phyloP scores from a whole-genome alignment of 2,888 invertebrate species.

The Hololepta plana region DNA sequence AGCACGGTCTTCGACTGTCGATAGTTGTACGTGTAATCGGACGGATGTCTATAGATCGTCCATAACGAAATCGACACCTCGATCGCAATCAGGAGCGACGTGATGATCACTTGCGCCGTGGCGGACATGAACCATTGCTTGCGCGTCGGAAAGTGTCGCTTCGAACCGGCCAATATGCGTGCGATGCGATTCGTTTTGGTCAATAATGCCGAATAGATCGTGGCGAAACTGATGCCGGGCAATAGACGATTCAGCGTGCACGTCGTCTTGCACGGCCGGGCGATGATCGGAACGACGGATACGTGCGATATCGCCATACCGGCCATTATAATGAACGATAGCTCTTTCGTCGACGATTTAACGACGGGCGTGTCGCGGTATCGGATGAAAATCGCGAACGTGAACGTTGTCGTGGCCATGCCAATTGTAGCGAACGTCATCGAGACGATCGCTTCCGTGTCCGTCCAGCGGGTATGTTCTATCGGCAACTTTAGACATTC shows the following conservation, averaged over 20 bases:
- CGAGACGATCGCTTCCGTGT: constrained; percentile 41
- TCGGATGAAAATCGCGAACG: constrained; percentile 41
- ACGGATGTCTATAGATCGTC: constrained; percentile 40
- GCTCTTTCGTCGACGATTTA: constrained; percentile 44
- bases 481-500: constrained; percentile 39
- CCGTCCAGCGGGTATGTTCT: constrained; percentile 42
- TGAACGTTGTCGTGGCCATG: constrained; percentile 40
- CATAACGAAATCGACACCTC: constrained; percentile 44
- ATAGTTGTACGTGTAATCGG: constrained; percentile 35
- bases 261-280: constrained; percentile 34
- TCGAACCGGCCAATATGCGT: constrained; percentile 51
- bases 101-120: constrained; percentile 40
- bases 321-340: constrained; percentile 50
- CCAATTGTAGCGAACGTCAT: constrained; percentile 40
- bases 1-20: constrained; percentile 35
- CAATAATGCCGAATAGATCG: constrained; percentile 55
- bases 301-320: constrained; percentile 38
- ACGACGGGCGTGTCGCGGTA: constrained; percentile 63
- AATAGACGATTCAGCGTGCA: constrained; percentile 36
- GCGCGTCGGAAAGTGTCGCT: constrained; percentile 49
- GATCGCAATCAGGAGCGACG: constrained; percentile 42
- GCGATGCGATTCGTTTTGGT: constrained; percentile 67
- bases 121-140: constrained; percentile 47
- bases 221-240: constrained; percentile 43
- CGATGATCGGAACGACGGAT: constrained; percentile 45